Evolutionary conservation across 1,140 invertebrate species (phyloP).

Genomic region (Micrasema minimum): DNA sequence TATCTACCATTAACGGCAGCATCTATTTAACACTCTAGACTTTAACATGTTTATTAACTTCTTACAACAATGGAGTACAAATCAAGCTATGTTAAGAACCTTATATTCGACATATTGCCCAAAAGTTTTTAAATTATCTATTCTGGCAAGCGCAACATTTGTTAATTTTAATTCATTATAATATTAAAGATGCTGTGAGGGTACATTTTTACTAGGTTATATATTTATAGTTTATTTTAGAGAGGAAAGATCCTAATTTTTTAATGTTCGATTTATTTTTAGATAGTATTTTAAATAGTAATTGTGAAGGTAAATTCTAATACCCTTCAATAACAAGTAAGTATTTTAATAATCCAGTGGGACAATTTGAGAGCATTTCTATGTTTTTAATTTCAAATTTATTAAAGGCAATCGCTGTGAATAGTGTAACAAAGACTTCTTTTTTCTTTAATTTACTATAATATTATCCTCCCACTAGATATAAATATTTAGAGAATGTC

Average conservation of each 20-base stretch:
- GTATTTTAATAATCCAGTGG: slow-evolving; percentile 18
- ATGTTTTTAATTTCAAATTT: not conserved
- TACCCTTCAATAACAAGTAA: not conserved
- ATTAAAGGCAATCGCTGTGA: not conserved
- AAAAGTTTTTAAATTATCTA: slow-evolving; percentile 45
- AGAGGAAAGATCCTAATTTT: slow-evolving; percentile 45
- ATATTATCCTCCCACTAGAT: slow-evolving; percentile 28
- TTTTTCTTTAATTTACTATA: not conserved
- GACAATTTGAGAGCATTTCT: not conserved
- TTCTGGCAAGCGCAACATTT: slow-evolving; percentile 51
- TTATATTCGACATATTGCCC: slow-evolving; percentile 41
- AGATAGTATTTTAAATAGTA: slow-evolving; percentile 20
- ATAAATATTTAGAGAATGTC: slow-evolving; percentile 38
- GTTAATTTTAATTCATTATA: slow-evolving; percentile 45
- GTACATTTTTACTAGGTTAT: slow-evolving; percentile 43
- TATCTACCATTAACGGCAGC: slow-evolving; percentile 45
- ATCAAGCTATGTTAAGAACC: slow-evolving; percentile 44
- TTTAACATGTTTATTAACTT: slow-evolving; percentile 47
- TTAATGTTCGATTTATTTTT: slow-evolving; percentile 21
- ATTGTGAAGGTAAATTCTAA: slow-evolving; percentile 4
- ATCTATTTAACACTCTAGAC: slow-evolving; percentile 52
- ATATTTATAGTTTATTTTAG: slow-evolving; percentile 41
- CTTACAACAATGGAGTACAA: slow-evolving; percentile 51
- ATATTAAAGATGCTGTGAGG: slow-evolving; percentile 39
- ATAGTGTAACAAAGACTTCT: slow-evolving; percentile 5